Evolutionary conservation across 2,888 invertebrate species (phyloP).

Genomic region (Philopedon plagiatum): DNA sequence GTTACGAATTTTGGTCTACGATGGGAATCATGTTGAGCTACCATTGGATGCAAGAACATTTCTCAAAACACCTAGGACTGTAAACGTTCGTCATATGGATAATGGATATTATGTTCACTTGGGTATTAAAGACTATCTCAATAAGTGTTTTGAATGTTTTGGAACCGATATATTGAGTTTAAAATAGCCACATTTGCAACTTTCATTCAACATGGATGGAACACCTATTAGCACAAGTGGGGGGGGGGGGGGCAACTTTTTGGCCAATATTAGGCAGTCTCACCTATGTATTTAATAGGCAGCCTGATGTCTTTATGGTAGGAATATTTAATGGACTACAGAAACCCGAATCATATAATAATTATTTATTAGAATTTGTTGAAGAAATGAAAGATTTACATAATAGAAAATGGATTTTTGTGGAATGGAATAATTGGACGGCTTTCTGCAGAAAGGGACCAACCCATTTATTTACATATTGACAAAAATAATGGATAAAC

Average conservation of each 20-base stretch:
- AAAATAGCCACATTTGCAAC: no score
- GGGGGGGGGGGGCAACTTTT: no score
- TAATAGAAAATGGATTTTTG: constrained; percentile 18
- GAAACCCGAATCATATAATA: no score
- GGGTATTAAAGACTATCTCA: constrained; percentile 8
- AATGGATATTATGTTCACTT: constrained; percentile 18
- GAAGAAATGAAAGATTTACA: constrained; percentile 23
- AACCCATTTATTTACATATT: neutral
- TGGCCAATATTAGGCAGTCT: no score
- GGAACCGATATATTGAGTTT: neutral
- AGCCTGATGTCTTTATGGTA: no score
- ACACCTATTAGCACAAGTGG: no score
- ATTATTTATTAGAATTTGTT: constrained; percentile 16
- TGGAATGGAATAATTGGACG: constrained; percentile 14
- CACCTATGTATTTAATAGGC: no score
- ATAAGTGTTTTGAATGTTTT: constrained; percentile 7
- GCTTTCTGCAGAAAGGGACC: constrained; percentile 2
- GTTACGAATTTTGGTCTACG: neutral
- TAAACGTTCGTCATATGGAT: neutral
- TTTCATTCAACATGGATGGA: no score
- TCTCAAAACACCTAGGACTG: neutral
- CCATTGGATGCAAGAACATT: constrained; percentile 16
- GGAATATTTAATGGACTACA: no score
- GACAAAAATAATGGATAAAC: neutral
- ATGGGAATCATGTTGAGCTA: constrained; percentile 10